Conservation (phyloP, 2,113 vertebrate genomes). For the Lophochroa leadbeateri region DNA sequence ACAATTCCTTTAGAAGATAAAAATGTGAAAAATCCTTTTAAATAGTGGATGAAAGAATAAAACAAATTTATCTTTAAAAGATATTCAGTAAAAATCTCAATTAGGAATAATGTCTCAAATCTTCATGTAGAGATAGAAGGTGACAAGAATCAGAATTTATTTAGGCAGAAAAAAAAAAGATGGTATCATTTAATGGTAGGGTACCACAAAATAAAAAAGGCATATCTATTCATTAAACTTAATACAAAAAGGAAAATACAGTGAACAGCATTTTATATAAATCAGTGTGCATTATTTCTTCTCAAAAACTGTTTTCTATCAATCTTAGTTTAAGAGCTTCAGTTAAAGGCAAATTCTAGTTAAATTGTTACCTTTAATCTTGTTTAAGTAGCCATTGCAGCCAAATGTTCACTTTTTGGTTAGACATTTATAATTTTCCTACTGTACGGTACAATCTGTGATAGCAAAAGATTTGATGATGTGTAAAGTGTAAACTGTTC, state of each 20-base stretch:
- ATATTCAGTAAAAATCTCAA: slow-evolving; percentile 85
- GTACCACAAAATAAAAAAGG: slow-evolving; percentile 80
- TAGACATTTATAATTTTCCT: slow-evolving; percentile 57
- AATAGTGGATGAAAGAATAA: slow-evolving; percentile 87
- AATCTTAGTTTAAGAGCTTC: slow-evolving; percentile 73
- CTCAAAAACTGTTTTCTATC: slow-evolving; percentile 75
- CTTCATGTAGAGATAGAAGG: slow-evolving; percentile 75
- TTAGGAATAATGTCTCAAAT: slow-evolving; percentile 85
- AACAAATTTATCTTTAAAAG: slow-evolving; percentile 89
- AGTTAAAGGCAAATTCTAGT: slow-evolving; percentile 52
- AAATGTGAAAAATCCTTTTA: slow-evolving; percentile 90
- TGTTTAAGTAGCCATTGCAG: slow-evolving; percentile 58
- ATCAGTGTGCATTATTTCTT: slow-evolving; percentile 75
- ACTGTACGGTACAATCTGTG: background rate
- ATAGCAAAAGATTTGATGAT: slow-evolving; percentile 57
- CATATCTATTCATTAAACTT: slow-evolving; percentile 80
- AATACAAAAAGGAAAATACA: slow-evolving; percentile 79
- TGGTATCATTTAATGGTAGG: slow-evolving; percentile 81
- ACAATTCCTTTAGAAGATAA: slow-evolving; percentile 88
- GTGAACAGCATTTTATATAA: slow-evolving; percentile 75
- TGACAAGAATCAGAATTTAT: slow-evolving; percentile 84
- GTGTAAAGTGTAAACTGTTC: slow-evolving; percentile 64
- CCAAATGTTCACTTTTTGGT: slow-evolving; percentile 30
- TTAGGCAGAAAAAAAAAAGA: slow-evolving; percentile 75
- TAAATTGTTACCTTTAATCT: slow-evolving; percentile 59